Conservation (phyloP, 2,888 invertebrate species). For the Harpalus rufipes region DNA sequence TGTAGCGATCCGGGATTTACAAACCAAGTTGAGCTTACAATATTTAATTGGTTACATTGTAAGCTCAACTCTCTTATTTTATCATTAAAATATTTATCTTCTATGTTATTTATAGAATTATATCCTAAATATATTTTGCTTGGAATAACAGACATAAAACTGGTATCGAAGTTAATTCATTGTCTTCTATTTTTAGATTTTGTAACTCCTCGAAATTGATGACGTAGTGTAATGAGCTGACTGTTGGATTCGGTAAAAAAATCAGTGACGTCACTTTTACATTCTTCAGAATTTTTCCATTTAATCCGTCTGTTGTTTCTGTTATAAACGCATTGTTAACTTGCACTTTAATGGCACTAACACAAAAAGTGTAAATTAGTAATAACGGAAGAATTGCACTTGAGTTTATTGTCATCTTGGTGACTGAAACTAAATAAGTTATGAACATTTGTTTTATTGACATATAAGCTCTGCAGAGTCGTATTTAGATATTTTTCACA, state of each 20-base stretch:
- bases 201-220: neutral
- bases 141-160: constrained; percentile 8
- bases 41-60: constrained; percentile 11
- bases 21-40: constrained; percentile 15
- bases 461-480: neutral
- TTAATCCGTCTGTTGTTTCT: constrained; percentile 18
- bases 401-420: constrained; percentile 12
- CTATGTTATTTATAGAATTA: constrained; percentile 4
- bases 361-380: neutral
- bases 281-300: constrained; percentile 9
- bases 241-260: neutral
- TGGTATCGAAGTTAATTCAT: neutral
- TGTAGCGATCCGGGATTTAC: neutral
- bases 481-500: no score
- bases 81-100: constrained; percentile 19
- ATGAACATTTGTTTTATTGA: neutral
- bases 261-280: neutral
- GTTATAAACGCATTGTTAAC: constrained; percentile 33
- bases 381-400: constrained; percentile 8
- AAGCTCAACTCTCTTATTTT: constrained; percentile 9
- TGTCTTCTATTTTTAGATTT: neutral
- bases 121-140: constrained; percentile 11
- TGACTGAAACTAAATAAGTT: neutral
- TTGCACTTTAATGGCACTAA: constrained; percentile 9
- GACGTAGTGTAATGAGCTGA: neutral